phyloP scores from a whole-genome alignment of 2,113 vertebrate species.

The Rhinichthys klamathensis region DNA sequence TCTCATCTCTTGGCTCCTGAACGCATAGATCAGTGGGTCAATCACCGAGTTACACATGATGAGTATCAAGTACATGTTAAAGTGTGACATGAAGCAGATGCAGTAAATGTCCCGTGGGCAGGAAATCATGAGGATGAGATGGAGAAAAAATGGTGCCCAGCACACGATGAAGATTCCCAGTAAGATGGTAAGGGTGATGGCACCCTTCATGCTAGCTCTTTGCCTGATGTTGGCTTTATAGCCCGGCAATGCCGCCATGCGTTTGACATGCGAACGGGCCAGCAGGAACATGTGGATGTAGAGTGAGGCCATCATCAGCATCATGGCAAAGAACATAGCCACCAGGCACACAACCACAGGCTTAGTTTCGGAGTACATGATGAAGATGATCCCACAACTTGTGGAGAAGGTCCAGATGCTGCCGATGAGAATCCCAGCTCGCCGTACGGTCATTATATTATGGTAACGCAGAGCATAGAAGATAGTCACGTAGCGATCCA shows the following conservation, averaged over 20 bases:
- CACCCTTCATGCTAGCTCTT: constrained; percentile 88
- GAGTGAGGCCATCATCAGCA: constrained; percentile 91
- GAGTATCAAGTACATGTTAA: constrained; percentile 96
- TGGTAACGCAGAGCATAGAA: constrained; percentile 94
- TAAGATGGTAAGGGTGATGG: constrained; percentile 90
- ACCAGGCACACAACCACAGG: constrained; percentile 91
- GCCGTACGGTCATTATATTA: constrained; percentile 89
- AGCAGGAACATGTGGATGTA: constrained; percentile 97
- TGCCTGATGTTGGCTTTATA: constrained; percentile 80
- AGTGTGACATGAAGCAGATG: constrained; percentile 97
- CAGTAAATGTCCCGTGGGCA: constrained; percentile 93
- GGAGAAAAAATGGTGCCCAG: constrained; percentile 96
- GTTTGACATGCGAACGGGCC: constrained; percentile 88
- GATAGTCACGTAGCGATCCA: constrained; percentile 93
- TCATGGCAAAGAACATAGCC: constrained; percentile 93
- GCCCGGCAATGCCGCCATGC: constrained; percentile 85
- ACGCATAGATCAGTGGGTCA: constrained; percentile 93
- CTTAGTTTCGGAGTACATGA: constrained; percentile 90
- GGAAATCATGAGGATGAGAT: constrained; percentile 93
- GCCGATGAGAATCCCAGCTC: constrained; percentile 83
- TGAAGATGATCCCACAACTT: constrained; percentile 91
- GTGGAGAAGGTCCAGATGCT: constrained; percentile 93
- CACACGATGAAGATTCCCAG: constrained; percentile 93
- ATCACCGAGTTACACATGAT: constrained; percentile 97
- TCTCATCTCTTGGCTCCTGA: constrained; percentile 94